Conservation (phyloP, 2,113 vertebrate genomes). For the Heloderma charlesbogerti region DNA sequence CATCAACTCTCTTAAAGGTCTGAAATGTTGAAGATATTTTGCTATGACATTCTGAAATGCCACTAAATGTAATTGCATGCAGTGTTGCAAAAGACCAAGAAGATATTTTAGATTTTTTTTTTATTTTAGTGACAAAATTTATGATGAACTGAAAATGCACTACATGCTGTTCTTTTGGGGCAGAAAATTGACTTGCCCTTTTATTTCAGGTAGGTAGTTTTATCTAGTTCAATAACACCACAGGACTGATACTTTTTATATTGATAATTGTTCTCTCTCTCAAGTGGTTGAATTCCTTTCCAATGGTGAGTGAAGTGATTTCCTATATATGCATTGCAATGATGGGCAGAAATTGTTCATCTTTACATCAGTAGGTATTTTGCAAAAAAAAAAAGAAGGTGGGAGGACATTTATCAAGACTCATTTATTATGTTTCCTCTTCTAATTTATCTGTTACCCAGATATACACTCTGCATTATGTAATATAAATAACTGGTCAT, state of each 20-base stretch:
- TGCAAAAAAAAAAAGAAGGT: not conserved
- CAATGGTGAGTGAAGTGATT: conserved; percentile 17
- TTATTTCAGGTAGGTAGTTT: conserved; percentile 4
- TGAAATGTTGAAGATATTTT: conserved; percentile 35
- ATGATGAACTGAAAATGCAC: conserved; percentile 28
- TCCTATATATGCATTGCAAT: conserved; percentile 5
- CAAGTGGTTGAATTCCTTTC: not conserved
- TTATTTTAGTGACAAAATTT: conserved; percentile 3
- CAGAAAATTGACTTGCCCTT: conserved; percentile 26
- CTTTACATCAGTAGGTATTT: not conserved
- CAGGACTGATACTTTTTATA: conserved; percentile 15
- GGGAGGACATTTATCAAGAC: not conserved
- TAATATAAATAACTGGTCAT: not conserved
- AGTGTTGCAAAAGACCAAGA: conserved; percentile 1
- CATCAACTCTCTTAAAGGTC: conserved; percentile 24
- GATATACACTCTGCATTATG: not conserved
- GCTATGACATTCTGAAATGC: conserved; percentile 21
- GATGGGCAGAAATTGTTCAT: not conserved
- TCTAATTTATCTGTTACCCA: not conserved
- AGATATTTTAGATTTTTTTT: not conserved
- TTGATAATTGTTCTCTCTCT: not conserved
- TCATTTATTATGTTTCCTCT: not conserved
- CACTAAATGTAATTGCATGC: conserved; percentile 13
- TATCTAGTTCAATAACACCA: conserved; percentile 34
- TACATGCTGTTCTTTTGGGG: not conserved